A percentile compares a stretch with the other conserved stretches of the same genome.
Conservation (phyloP, 2,888 invertebrate genomes). For the Drosophila fulvimacula region DNA sequence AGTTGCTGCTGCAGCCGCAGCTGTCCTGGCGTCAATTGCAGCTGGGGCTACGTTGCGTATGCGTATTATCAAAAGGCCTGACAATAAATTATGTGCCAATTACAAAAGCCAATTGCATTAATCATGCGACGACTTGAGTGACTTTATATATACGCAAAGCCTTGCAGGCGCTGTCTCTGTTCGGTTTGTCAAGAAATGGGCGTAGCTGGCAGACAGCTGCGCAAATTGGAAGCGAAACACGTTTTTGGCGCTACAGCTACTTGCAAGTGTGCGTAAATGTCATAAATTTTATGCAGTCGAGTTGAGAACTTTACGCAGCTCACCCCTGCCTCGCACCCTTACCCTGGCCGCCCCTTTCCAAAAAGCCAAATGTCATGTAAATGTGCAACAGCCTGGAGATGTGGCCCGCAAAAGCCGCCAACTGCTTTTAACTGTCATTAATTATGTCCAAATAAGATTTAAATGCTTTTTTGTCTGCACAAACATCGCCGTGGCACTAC, state of each 20-base stretch:
- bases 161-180: conserved; percentile 17
- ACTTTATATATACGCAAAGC: conserved; percentile 23
- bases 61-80: conserved; percentile 62
- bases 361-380: conserved; percentile 72
- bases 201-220: conserved; percentile 55
- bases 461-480: conserved; percentile 79
- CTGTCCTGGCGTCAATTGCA: conserved; percentile 49
- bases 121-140: conserved; percentile 65
- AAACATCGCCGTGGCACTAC: conserved; percentile 60
- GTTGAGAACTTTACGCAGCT: conserved; percentile 60
- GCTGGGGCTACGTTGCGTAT: conserved; percentile 62
- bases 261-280: conserved; percentile 60
- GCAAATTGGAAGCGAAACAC: conserved; percentile 55
- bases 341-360: not conserved
- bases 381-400: conserved; percentile 74
- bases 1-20: conserved; percentile 13
- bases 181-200: conserved; percentile 74
- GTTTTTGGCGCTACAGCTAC: conserved; percentile 52
- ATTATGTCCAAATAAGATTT: conserved; percentile 82
- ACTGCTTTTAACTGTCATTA: conserved; percentile 82
- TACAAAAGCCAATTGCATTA: conserved; percentile 79
- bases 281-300: conserved; percentile 77
- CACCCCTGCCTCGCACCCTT: not conserved
- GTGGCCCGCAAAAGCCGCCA: conserved; percentile 69
- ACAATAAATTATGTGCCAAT: conserved; percentile 79